Evolutionary conservation across 92 coral and sea anemone genomes (phyloP).

Genomic region (Zoanthus sociatus): DNA sequence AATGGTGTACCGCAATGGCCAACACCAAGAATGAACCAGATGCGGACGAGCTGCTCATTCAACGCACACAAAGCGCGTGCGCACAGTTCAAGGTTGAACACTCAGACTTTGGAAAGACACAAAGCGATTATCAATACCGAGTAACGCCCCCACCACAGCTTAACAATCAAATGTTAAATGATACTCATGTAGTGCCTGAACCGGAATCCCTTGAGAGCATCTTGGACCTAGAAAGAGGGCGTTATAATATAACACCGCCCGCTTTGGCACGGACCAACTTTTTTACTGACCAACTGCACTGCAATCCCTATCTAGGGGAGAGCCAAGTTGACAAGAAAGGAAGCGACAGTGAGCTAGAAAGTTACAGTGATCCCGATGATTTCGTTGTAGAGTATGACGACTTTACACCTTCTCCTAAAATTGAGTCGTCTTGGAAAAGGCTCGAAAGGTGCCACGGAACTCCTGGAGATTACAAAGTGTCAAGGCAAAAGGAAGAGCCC

Average conservation of each 20-base stretch:
- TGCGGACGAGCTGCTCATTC: slow-evolving; percentile 53
- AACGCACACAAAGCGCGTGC: slow-evolving; percentile 40
- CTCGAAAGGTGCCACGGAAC: slow-evolving; percentile 1
- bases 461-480: slow-evolving; percentile 2
- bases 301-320: slow-evolving; percentile 23
- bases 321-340: slow-evolving; percentile 16
- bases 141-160: neutral
- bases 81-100: slow-evolving; percentile 22
- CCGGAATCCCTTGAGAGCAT: slow-evolving; percentile 32
- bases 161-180: slow-evolving; percentile 1
- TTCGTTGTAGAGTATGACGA: neutral
- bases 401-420: slow-evolving; percentile 1
- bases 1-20: slow-evolving; percentile 28
- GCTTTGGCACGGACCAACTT: slow-evolving; percentile 14
- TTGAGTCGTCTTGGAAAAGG: slow-evolving; percentile 9
- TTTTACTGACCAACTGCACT: slow-evolving; percentile 13
- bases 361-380: slow-evolving; percentile 30
- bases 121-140: neutral
- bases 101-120: slow-evolving; percentile 1
- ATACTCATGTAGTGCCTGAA: slow-evolving; percentile 43
- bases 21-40: slow-evolving; percentile 16
- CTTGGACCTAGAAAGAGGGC: slow-evolving; percentile 34
- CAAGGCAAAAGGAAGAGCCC: slow-evolving; percentile 9
- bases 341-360: slow-evolving; percentile 37
- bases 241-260: slow-evolving; percentile 18